Conservation (phyloP, 2,797 vertebrate species). For the Lophura swinhoii region DNA sequence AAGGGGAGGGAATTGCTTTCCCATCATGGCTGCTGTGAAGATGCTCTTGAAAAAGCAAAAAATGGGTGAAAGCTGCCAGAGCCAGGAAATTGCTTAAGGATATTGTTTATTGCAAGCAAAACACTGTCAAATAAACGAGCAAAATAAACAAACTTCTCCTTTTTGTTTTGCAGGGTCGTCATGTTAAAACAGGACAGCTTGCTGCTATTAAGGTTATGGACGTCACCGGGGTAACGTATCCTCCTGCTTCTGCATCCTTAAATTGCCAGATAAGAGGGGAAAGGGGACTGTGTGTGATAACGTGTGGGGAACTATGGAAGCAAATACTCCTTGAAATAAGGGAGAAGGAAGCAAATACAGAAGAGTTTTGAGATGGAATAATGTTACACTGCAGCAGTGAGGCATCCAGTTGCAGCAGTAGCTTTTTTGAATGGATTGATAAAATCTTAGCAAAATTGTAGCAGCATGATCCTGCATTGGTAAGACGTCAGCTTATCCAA, state of each 20-base stretch:
- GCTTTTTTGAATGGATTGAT: not conserved
- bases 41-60: conserved; percentile 15
- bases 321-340: not conserved
- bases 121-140: not conserved
- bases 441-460: not conserved
- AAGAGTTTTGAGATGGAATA: not conserved
- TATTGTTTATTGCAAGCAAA: not conserved
- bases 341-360: not conserved
- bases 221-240: conserved; percentile 92
- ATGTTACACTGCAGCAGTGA: not conserved
- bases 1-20: conserved; percentile 48
- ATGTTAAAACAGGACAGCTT: conserved; percentile 98
- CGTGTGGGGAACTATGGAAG: not conserved
- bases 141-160: conserved; percentile 31
- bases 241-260: conserved; percentile 9
- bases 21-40: conserved; percentile 45
- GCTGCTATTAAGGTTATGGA: conserved; percentile 99
- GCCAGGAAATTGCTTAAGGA: not conserved
- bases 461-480: accelerated
- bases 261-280: not conserved
- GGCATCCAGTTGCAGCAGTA: not conserved
- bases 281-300: not conserved
- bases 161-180: conserved; percentile 88
- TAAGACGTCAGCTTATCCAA: not conserved
- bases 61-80: not conserved